Base-by-base conservation (phyloP, 2,888 invertebrate genomes). In the Drosophila kokeensis region DNA sequence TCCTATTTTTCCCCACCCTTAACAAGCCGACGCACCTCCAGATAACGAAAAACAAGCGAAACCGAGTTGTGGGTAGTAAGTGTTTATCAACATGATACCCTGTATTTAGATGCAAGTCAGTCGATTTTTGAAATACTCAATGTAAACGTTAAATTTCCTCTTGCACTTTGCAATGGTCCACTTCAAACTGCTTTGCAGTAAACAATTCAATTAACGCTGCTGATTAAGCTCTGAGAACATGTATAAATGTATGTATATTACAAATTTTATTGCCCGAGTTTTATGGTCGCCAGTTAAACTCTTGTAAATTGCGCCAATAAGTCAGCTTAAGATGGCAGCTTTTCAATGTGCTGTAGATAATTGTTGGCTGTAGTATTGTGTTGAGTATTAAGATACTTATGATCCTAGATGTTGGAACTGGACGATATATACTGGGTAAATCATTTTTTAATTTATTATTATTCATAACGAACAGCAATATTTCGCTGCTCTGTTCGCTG, bases 11-110 rank as follows among this genome's bases (percentile, higher is more conserved):
- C 3, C 3, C 7, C 8, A 21, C 29, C 3, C 8, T 8, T 18
- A 24, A 7, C 21, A 53, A 6, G 6, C n/a, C 24, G 3, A n/a
- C 18, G 2, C 65, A 54, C 52, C 65, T 49, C 27, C 40, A 54
- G 52, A 58, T 38, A 57, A 45, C 45, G 3, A 53, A 61, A 55
- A 57, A 32, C 45, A 69, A 64, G 45, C 36, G 49, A 27, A 40
- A 50, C 58, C 15, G 24, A 34, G 21, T 11, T 24, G 50, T 29
- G 7, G n/a, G 15, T 8, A 13, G 54, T 29, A 18, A 2, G 32
- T 63, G 65, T 52, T 77, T 73, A 36, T 70, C 74, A 54, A 73
- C 60, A 53, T 52, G 50, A 76, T 69, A 76, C 49, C 65, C 73
- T 69, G 54, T 64, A 59, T 59, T 30, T 32, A n/a, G 7, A 49